phyloP scores from a whole-genome alignment of 2,113 vertebrate genomes.

The Garra rufa region DNA sequence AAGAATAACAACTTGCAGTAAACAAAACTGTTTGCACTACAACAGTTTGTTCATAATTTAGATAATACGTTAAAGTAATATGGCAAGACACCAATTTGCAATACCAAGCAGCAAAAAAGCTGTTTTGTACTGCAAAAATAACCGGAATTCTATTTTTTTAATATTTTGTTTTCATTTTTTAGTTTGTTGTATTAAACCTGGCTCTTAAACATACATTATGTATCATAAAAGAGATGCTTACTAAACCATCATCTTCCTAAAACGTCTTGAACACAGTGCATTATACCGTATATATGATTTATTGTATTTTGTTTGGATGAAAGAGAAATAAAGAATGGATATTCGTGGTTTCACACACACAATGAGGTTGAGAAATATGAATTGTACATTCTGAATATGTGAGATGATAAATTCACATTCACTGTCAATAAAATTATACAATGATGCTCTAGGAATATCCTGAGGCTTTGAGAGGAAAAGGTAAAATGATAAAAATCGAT shows the following conservation, averaged over 20 bases:
- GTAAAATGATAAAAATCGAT: background rate
- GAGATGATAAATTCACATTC: conserved; percentile 6
- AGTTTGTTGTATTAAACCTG: background rate
- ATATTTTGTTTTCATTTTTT: no score
- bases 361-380: background rate
- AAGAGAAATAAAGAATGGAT: background rate
- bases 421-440: background rate
- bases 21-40: no score
- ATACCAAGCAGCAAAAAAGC: no score
- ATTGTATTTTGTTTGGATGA: conserved; percentile 23
- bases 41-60: no score
- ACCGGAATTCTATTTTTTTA: no score
- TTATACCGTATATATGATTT: background rate
- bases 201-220: background rate
- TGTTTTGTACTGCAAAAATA: no score
- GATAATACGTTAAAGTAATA: no score
- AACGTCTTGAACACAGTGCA: background rate
- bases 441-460: background rate
- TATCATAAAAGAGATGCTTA: background rate
- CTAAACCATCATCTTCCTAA: background rate
- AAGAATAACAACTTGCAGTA: no score
- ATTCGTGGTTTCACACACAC: conserved; percentile 11
- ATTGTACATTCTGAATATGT: background rate
- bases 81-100: no score
- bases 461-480: background rate